Conservation (phyloP, 2,797 vertebrate species). For the Sebastes elongatus region DNA sequence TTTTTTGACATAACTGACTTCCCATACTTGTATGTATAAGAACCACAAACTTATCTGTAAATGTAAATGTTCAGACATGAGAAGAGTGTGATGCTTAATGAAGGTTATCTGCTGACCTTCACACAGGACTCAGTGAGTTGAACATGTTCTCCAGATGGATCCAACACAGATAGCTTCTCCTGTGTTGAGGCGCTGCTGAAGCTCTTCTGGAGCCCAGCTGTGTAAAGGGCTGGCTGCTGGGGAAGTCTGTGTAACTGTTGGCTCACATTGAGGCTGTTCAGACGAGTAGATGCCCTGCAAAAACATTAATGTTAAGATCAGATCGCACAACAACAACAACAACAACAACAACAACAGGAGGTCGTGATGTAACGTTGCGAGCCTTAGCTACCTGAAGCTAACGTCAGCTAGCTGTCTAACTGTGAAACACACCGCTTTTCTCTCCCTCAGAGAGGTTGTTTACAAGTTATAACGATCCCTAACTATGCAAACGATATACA, state of each 20-base stretch:
- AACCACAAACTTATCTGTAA: not conserved
- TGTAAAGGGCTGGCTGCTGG: not conserved
- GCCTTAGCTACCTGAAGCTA: not conserved
- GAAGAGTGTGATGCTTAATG: not conserved
- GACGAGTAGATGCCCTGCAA: slow-evolving; percentile 58
- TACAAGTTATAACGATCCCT: accelerated
- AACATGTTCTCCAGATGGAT: slow-evolving; percentile 59
- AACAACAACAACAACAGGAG: not conserved
- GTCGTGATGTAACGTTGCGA: too few relatives aligned
- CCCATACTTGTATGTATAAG: not conserved
- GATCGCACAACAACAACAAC: not conserved
- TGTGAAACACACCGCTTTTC: not conserved
- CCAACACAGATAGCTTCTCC: slow-evolving; percentile 35
- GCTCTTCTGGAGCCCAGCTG: slow-evolving; percentile 6
- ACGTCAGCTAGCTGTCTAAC: slow-evolving; percentile 14
- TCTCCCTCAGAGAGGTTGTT: accelerated
- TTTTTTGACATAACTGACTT: too few relatives aligned
- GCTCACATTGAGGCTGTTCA: slow-evolving; percentile 23
- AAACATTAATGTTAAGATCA: not conserved
- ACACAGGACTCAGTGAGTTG: slow-evolving; percentile 81
- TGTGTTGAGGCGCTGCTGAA: slow-evolving; percentile 64
- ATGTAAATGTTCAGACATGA: not conserved
- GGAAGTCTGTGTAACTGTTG: slow-evolving; percentile 21
- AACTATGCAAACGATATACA: accelerated
- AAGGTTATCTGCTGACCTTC: slow-evolving; percentile 71